Evolutionary conservation across 1,140 invertebrate species (phyloP).

Genomic region (Triops longicaudatus): DNA sequence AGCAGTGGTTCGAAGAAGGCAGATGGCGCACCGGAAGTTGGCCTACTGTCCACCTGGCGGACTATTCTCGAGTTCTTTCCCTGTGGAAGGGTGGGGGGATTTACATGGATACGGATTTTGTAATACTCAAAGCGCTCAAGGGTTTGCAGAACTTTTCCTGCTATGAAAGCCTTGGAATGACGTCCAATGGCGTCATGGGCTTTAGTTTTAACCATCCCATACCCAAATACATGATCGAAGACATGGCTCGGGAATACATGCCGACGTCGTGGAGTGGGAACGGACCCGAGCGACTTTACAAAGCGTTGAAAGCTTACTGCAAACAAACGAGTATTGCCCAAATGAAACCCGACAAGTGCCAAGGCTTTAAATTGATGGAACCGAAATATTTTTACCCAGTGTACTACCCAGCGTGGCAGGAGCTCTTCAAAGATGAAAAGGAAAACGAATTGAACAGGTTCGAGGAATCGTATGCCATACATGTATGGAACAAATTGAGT

Average conservation of each 20-base stretch:
- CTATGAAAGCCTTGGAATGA: not conserved
- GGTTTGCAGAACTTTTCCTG: slow-evolving; percentile 4
- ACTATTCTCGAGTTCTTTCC: slow-evolving; percentile 58
- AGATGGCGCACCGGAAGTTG: slow-evolving; percentile 46
- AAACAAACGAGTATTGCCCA: not conserved
- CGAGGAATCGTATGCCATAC: slow-evolving; percentile 9
- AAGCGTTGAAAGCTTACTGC: not conserved
- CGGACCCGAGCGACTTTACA: not conserved
- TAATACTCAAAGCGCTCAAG: slow-evolving; percentile 46
- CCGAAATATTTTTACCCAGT: not conserved
- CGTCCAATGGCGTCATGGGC: not conserved
- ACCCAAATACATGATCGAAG: not conserved
- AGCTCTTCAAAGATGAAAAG: not conserved
- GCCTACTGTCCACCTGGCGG: slow-evolving; percentile 53
- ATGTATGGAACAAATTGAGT: slow-evolving; percentile 18
- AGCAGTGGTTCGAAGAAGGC: slow-evolving; percentile 48
- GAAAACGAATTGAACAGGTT: not conserved
- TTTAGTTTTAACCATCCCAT: not conserved
- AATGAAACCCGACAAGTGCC: not conserved
- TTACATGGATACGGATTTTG: slow-evolving; percentile 66
- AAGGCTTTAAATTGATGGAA: not conserved
- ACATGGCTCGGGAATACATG: not conserved
- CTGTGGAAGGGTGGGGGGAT: slow-evolving; percentile 68
- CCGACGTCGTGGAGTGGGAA: not conserved
- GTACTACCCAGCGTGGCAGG: not conserved